These are phyloP conservation scores for Engystomops pustulosus DNA, from an alignment of 2,113 vertebrate species.

Conservation along the genomic window DNA sequence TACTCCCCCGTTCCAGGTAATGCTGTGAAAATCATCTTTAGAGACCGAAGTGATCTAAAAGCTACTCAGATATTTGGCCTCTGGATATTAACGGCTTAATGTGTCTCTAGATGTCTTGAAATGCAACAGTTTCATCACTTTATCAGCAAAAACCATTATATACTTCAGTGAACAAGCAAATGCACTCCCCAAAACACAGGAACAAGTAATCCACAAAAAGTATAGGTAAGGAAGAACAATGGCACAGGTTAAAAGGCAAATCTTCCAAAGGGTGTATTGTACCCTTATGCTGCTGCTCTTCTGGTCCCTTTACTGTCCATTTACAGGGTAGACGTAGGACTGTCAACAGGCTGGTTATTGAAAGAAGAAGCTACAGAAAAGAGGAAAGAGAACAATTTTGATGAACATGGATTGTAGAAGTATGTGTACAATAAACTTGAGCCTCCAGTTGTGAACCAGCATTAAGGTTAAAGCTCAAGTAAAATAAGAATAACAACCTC, in stretches of 20 bases:
- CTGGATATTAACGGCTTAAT: not conserved
- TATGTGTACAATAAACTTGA: not conserved
- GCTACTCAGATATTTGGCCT: not conserved
- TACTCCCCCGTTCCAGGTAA: not conserved
- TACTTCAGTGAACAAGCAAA: slow-evolving; percentile 65
- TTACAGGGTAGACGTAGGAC: slow-evolving; percentile 74
- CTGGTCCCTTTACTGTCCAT: slow-evolving; percentile 69
- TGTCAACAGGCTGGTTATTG: slow-evolving; percentile 76
- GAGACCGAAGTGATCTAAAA: no score
- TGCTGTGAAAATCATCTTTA: not conserved
- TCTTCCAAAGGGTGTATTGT: slow-evolving; percentile 68
- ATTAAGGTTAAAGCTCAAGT: not conserved
- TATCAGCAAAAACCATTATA: not conserved
- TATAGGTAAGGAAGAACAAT: slow-evolving; percentile 64
- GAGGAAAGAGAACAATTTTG: slow-evolving; percentile 65
- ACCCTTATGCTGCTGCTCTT: slow-evolving; percentile 69
- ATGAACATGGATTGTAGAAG: slow-evolving; percentile 71
- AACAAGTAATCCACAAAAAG: slow-evolving; percentile 66
- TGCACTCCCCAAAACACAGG: slow-evolving; percentile 65
- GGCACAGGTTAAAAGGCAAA: slow-evolving; percentile 68
- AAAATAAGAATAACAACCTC: no score
- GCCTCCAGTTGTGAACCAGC: not conserved
- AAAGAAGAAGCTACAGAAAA: slow-evolving; percentile 85
- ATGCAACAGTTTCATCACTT: not conserved
- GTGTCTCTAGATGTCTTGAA: not conserved